Evolutionary conservation across 1,140 invertebrate genomes (phyloP), one percentile per base, ranked within the genome.

Genomic region (Polyergus mexicanus): DNA sequence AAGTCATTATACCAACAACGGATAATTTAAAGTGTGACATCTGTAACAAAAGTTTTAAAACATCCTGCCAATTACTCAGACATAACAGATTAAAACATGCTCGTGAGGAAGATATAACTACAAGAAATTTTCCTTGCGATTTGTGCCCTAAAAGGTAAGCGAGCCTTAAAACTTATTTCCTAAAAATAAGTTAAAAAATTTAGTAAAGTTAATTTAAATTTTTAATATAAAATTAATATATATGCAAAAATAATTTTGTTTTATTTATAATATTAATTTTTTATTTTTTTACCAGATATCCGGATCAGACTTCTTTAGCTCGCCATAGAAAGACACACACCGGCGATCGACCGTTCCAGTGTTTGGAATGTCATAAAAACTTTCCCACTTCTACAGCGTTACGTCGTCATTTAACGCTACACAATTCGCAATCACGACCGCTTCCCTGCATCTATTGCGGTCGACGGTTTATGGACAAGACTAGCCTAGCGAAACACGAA

Each of bases 1-100:
- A 95, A 90, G 95, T 95, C 32, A 95, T 95, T 58, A 95, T 95
- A 88, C 95, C 95, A 65, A 95, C 94, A n/a, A 91, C 93, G 7
- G 94, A 95, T 69, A 94, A 92, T 71, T 84, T 93, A 11, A 95
- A 95, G 44, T 95, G 95, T 66, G 92, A 95, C 58, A 91, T 94
- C 28, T 95, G 94, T 84, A 93, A 94, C 60, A 95, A 94, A 88
- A 93, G 89, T 16, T 95, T 95, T 60, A 95, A 95, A 83, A 93
- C 94, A 0, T 93, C 94, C 6, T 94, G 94, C 28, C 95, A 95
- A 81, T 89, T 95, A 76, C 88, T 95, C 19, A 92, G 94, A 51
- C 95, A 95, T 32, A 95, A 94, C 76, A 91, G 95, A 83, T 68
- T 95, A 35, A 95, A 95, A 75, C 95, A 95, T 38, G 95, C 95